phyloP scores from a whole-genome alignment of 2,888 invertebrate species.

The Teinopalpus imperialis region DNA sequence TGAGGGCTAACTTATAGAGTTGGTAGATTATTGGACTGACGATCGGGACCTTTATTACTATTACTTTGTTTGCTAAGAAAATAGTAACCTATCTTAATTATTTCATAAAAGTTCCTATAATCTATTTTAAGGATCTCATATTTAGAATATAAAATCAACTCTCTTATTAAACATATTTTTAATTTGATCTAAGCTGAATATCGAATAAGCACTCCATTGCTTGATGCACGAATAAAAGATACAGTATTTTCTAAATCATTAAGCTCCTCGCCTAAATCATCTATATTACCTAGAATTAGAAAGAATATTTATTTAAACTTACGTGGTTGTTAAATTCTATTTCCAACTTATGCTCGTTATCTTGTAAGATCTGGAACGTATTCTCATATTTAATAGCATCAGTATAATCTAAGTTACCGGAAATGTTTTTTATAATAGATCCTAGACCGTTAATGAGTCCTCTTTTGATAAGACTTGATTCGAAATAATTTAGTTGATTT shows the following conservation, averaged over 20 bases:
- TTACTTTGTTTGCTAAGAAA: constrained; percentile 1
- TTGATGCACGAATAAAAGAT: constrained; percentile 30
- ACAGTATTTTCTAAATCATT: constrained; percentile 27
- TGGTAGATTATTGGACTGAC: constrained; percentile 7
- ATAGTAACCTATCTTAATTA: constrained; percentile 11
- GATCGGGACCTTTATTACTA: constrained; percentile 13
- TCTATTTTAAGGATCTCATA: not conserved
- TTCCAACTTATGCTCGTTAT: constrained; percentile 17
- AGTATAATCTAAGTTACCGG: constrained; percentile 24
- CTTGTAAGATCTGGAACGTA: constrained; percentile 14
- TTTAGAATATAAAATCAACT: constrained; percentile 8
- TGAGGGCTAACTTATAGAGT: constrained; percentile 6
- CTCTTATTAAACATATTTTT: constrained; percentile 24
- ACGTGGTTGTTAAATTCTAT: constrained; percentile 20
- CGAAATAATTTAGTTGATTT: not conserved
- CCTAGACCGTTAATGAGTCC: constrained; percentile 18
- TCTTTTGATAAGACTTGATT: constrained; percentile 4
- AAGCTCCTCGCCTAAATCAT: constrained; percentile 19
- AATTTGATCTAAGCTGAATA: constrained; percentile 23
- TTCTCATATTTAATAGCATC: constrained; percentile 20
- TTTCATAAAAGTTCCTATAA: not conserved
- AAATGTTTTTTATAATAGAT: constrained; percentile 16
- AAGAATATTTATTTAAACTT: constrained; percentile 15
- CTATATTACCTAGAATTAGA: constrained; percentile 1
- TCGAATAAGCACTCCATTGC: constrained; percentile 28